These are phyloP conservation scores for Sebastes matsubarae DNA, from an alignment of 2,797 vertebrate genomes.

Conservation along the genomic window DNA sequence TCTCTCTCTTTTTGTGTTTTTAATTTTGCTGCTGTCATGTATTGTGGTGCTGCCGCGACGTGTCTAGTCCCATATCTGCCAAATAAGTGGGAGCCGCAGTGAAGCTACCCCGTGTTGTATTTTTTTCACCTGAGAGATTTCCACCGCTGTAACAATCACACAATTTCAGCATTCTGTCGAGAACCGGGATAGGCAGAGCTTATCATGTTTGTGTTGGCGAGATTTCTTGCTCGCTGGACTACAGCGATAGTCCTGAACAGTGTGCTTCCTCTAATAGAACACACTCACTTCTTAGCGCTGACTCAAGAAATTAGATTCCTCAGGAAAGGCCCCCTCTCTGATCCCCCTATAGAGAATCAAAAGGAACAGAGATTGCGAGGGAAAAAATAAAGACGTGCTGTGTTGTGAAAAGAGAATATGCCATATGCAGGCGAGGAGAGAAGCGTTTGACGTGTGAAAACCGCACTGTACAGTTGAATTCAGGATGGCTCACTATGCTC, in stretches of 20 bases:
- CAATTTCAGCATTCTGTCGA: conserved; percentile 69
- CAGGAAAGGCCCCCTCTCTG: conserved; percentile 21
- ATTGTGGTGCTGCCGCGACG: conserved; percentile 22
- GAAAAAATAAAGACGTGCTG: conserved; percentile 31
- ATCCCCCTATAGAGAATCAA: conserved; percentile 31
- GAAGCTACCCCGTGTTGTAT: conserved; percentile 49
- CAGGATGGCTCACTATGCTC: not conserved
- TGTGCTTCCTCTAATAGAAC: conserved; percentile 51
- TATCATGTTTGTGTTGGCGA: conserved; percentile 65
- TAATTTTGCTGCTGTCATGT: conserved; percentile 44
- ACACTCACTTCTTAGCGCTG: conserved; percentile 40
- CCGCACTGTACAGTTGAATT: conserved; percentile 7
- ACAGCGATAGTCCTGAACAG: conserved; percentile 51
- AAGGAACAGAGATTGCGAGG: conserved; percentile 17
- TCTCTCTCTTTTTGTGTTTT: not conserved
- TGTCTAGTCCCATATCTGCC: conserved; percentile 36
- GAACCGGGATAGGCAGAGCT: conserved; percentile 64
- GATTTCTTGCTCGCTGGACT: conserved; percentile 63
- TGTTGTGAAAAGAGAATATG: conserved; percentile 18
- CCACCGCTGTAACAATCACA: conserved; percentile 64
- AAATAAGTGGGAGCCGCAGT: conserved; percentile 44
- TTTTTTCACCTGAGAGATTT: conserved; percentile 75
- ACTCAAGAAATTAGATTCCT: conserved; percentile 57
- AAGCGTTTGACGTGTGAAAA: conserved; percentile 11
- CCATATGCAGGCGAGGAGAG: not conserved